Conservation (phyloP, 2,797 vertebrate genomes). For the Rhinella marina region DNA sequence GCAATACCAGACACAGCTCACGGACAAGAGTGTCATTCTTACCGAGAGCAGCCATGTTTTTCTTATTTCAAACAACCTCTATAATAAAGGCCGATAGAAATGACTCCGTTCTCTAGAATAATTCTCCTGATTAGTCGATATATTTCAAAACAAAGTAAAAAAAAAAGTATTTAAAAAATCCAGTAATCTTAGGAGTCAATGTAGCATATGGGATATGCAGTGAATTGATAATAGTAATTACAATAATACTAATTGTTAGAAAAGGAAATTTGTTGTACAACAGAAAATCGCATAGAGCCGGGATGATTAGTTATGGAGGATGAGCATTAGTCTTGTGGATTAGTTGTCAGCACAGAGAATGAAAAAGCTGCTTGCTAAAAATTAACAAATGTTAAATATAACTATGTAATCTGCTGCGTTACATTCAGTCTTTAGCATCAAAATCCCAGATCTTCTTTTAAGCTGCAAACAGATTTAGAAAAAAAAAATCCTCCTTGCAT, state of each 20-base stretch:
- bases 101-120: not conserved
- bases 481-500: conserved; percentile 69
- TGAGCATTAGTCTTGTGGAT: conserved; percentile 64
- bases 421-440: conserved; percentile 74
- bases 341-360: conserved; percentile 56
- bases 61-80: too few relatives aligned
- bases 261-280: not conserved
- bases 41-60: too few relatives aligned
- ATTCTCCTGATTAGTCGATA: not conserved
- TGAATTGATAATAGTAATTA: conserved; percentile 14
- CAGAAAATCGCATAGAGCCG: not conserved
- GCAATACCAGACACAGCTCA: too few relatives aligned
- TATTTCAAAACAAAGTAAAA: not conserved
- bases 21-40: too few relatives aligned
- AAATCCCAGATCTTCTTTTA: conserved; percentile 81
- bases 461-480: conserved; percentile 75
- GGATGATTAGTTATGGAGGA: conserved; percentile 46
- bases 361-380: conserved; percentile 60
- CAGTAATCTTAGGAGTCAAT: not conserved
- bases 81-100: not conserved
- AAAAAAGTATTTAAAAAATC: not conserved
- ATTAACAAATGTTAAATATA: conserved; percentile 77
- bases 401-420: conserved; percentile 76
- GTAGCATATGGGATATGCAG: not conserved
- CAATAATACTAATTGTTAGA: conserved; percentile 22